A percentile compares a stretch with the other conserved stretches of the same genome.
Conservation (phyloP, 2,888 invertebrate species). For the Meteorus colon region DNA sequence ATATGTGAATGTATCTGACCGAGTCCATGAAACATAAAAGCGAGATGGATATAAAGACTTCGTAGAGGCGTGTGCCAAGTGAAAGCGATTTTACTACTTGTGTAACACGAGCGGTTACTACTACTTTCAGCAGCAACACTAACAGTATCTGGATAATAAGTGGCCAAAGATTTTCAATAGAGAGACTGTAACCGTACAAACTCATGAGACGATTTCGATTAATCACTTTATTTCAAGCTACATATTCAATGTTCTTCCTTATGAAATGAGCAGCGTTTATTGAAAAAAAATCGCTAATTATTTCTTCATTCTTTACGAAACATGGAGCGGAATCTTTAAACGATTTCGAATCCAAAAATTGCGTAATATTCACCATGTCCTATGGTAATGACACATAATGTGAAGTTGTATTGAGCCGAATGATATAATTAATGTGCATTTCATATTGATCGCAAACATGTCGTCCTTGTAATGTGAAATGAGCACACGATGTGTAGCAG, state of each 20-base stretch:
- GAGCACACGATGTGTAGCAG: too few relatives aligned
- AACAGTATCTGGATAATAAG: constrained; percentile 43
- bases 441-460: too few relatives aligned
- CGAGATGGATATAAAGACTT: constrained; percentile 13
- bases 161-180: constrained; percentile 24
- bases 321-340: too few relatives aligned
- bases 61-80: constrained; percentile 49
- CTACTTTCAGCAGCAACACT: constrained; percentile 34
- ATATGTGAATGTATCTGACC: constrained; percentile 8
- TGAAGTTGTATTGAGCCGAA: too few relatives aligned
- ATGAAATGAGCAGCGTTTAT: not conserved
- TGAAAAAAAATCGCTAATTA: not conserved
- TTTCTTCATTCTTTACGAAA: not conserved
- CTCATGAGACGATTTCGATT: not conserved
- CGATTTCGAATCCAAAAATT: too few relatives aligned
- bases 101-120: constrained; percentile 49
- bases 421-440: too few relatives aligned
- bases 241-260: not conserved
- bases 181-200: not conserved
- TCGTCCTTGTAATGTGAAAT: too few relatives aligned
- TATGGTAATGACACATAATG: too few relatives aligned
- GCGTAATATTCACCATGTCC: too few relatives aligned
- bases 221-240: not conserved
- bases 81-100: constrained; percentile 55
- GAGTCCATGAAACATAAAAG: constrained; percentile 3